Evolutionary conservation across 1,140 invertebrate species (phyloP).

Genomic region (Belonocnema kinseyi): DNA sequence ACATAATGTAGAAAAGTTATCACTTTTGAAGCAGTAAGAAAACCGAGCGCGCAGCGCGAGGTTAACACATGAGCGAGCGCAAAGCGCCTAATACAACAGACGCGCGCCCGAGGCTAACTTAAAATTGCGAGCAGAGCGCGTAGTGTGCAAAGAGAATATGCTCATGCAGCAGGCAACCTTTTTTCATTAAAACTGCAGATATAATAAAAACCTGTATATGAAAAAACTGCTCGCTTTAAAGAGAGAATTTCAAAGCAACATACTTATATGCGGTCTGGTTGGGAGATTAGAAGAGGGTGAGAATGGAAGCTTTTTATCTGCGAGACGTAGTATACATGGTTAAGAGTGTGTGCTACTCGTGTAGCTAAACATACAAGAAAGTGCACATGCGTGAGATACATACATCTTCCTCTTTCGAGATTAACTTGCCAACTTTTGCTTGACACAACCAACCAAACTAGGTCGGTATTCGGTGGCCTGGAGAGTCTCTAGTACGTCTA

Average conservation of each 20-base stretch:
- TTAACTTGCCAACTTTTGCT: constrained; percentile 38
- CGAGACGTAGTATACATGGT: neutral
- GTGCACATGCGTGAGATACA: constrained; percentile 3
- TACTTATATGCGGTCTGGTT: constrained; percentile 9
- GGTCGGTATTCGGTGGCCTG: constrained; percentile 21
- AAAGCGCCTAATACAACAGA: too few species aligned
- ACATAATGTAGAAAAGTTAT: too few species aligned
- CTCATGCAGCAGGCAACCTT: too few species aligned
- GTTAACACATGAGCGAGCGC: too few species aligned
- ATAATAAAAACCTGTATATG: neutral
- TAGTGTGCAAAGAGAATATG: too few species aligned
- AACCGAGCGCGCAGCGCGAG: too few species aligned
- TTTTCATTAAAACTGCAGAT: constrained; percentile 10
- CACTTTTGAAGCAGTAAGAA: too few species aligned
- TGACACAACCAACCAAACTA: constrained; percentile 29
- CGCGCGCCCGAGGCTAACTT: too few species aligned
- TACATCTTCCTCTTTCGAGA: constrained; percentile 19
- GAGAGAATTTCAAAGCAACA: constrained; percentile 26
- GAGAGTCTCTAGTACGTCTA: constrained; percentile 10
- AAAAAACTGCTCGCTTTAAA: neutral
- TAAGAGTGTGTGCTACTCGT: neutral
- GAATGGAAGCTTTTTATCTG: constrained; percentile 28
- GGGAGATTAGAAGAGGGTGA: neutral
- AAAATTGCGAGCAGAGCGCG: too few species aligned
- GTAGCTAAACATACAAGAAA: neutral